These are phyloP conservation scores for Enteromius treurensis DNA, from an alignment of 2,797 vertebrate genomes.

Conservation along the genomic window DNA sequence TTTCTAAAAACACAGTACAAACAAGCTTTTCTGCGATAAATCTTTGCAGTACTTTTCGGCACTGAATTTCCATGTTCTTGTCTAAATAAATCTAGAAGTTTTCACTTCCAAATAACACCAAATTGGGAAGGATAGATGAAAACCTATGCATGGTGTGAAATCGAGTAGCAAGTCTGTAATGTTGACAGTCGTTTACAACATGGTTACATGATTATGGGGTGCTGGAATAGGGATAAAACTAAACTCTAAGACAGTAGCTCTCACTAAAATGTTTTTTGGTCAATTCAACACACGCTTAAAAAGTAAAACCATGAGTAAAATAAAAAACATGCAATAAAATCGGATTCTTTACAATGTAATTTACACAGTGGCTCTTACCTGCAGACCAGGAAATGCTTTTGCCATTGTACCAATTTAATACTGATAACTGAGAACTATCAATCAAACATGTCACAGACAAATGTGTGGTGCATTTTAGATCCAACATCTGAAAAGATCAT, in stretches of 20 bases:
- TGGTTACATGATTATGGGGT: not conserved
- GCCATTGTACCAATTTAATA: slow-evolving; percentile 13
- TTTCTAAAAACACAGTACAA: not conserved
- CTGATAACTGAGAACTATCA: slow-evolving; percentile 25
- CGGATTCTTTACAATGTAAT: not conserved
- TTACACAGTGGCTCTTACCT: slow-evolving; percentile 34
- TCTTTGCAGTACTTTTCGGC: not conserved
- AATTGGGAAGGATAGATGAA: not conserved
- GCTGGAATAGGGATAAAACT: not conserved
- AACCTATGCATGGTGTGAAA: not conserved
- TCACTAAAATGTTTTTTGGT: not conserved
- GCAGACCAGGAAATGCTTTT: slow-evolving; percentile 32
- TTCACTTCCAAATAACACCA: not conserved
- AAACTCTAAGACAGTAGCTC: not conserved
- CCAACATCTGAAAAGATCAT: slow-evolving; percentile 17
- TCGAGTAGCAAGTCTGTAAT: not conserved
- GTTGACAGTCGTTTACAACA: not conserved
- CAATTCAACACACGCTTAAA: not conserved
- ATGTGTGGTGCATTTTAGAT: slow-evolving; percentile 70
- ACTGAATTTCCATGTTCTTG: not conserved
- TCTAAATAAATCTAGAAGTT: not conserved
- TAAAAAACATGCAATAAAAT: slow-evolving; percentile 19
- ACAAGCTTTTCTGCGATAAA: not conserved
- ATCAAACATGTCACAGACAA: slow-evolving; percentile 47
- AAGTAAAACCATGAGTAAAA: not conserved